Evolutionary conservation across 2,113 vertebrate genomes (phyloP).

Genomic region (Meriones unguiculatus): DNA sequence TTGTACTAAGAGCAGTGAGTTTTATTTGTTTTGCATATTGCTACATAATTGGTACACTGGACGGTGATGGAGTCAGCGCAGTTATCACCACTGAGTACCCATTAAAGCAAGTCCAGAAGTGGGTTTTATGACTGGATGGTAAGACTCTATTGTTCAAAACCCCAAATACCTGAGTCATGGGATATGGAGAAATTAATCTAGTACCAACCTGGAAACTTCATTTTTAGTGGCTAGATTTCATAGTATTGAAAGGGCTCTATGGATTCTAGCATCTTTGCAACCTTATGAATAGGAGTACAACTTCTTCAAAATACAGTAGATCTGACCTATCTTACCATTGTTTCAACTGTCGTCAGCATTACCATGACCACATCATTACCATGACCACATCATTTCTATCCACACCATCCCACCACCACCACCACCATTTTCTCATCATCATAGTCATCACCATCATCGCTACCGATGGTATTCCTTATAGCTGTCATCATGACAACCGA

Average conservation of each 20-base stretch:
- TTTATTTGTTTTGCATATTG: conserved; percentile 55
- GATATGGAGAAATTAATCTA: background rate
- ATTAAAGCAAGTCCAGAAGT: conserved; percentile 49
- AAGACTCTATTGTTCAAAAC: background rate
- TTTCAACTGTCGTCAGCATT: background rate
- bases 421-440: background rate
- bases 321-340: background rate
- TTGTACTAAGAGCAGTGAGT: background rate
- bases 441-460: background rate
- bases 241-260: background rate
- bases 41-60: conserved; percentile 33
- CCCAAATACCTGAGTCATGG: background rate
- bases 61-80: background rate
- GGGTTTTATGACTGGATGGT: background rate
- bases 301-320: background rate
- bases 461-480: background rate
- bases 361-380: background rate
- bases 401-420: background rate
- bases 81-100: background rate
- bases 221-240: background rate
- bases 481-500: background rate
- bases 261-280: background rate
- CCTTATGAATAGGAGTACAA: conserved; percentile 6
- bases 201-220: background rate
- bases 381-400: background rate